Percentiles rank a stretch among this genome's conserved stretches.
These are phyloP conservation scores for Coracias cyanogaster DNA, from an alignment of 2,797 vertebrate genomes.

Conservation along the genomic window DNA sequence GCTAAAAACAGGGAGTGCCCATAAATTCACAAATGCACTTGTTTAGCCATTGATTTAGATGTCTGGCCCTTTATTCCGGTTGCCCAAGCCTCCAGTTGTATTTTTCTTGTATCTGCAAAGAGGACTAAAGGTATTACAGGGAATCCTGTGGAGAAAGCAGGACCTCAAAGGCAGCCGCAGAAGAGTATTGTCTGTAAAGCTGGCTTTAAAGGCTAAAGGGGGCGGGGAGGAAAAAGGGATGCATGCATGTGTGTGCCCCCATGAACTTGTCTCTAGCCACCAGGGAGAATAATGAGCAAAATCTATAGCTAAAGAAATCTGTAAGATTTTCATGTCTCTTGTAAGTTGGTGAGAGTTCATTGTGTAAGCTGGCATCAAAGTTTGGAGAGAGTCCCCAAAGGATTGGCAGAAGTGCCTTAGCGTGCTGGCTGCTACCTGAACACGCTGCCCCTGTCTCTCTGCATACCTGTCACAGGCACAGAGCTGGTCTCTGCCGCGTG, in stretches of 20 bases:
- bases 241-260: background rate
- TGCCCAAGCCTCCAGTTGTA: background rate
- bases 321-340: background rate
- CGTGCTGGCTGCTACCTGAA: fast-evolving
- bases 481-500: fast-evolving
- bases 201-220: background rate
- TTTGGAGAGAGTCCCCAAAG: background rate
- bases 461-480: background rate
- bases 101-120: background rate
- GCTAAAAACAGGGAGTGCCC: slow-evolving; percentile 20
- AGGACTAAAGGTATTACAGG: background rate
- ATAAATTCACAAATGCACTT: slow-evolving; percentile 1
- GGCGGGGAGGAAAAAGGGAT: background rate
- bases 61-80: background rate
- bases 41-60: slow-evolving; percentile 20
- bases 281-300: background rate
- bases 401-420: background rate
- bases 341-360: background rate
- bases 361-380: background rate
- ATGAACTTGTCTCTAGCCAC: background rate
- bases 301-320: background rate
- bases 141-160: background rate
- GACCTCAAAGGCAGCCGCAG: background rate
- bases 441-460: background rate
- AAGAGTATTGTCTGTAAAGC: background rate